Percentiles rank a stretch among this genome's conserved stretches.
Conservation (phyloP, 2,113 vertebrate genomes). For the Plecotus auritus region DNA sequence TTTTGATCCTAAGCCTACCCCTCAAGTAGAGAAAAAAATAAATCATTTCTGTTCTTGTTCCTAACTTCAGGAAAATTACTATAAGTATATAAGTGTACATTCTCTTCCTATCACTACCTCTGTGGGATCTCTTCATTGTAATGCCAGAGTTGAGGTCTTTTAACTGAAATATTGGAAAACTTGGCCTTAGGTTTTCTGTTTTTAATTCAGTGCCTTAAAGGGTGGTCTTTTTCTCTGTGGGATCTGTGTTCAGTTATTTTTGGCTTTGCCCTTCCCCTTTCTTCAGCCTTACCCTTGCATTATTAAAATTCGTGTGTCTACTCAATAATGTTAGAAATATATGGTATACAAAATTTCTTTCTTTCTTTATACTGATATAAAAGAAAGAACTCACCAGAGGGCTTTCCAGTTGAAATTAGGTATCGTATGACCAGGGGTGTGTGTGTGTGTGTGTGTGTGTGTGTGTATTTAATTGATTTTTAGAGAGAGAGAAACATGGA, state of each 20-base stretch:
- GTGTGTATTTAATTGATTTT: background rate
- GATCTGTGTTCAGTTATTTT: background rate
- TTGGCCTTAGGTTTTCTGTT: background rate
- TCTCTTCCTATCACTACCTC: constrained; percentile 21
- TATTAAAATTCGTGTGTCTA: background rate
- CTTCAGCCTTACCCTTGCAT: background rate
- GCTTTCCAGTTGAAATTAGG: background rate
- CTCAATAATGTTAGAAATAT: background rate
- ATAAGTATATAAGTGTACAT: background rate
- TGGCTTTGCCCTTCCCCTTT: background rate
- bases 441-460: background rate
- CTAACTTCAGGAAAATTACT: constrained; percentile 20
- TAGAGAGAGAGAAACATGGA: background rate
- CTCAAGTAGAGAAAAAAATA: background rate
- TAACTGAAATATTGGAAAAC: background rate
- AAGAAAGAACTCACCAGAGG: background rate
- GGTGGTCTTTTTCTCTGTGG: background rate
- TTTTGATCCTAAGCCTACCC: constrained; percentile 14
- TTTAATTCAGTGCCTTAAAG: constrained; percentile 57
- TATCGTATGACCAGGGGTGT: background rate
- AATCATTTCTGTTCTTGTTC: constrained; percentile 29
- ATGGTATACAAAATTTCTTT: background rate
- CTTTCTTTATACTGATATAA: constrained; percentile 29
- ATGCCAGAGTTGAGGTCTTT: background rate
- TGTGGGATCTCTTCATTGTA: background rate